Evolutionary conservation across 2,113 vertebrate species (phyloP), one percentile per base, ranked within the genome.

Genomic region (Orycteropus afer): DNA sequence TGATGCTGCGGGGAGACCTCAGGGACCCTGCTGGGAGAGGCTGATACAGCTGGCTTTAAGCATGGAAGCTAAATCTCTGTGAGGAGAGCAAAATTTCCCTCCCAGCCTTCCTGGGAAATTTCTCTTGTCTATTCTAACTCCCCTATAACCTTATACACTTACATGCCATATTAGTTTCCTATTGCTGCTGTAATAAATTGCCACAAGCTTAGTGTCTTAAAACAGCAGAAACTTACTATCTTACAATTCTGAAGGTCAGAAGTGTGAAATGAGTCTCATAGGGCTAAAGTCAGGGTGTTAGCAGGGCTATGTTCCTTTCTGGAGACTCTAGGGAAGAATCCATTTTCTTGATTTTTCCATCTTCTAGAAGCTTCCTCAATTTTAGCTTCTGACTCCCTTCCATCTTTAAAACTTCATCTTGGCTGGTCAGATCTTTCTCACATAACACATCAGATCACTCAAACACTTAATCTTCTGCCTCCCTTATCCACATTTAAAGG

Each of bases 101-200:
- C 51, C 37, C 27, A 15, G 29, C 4, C 20, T 57, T n/a, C 34
- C 45, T 22, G 37, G 20, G 18, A 69, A 17, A 7, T 53, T n/a
- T 67, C 55, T 42, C 73, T 9, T 49, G 1, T 25, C 5, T 0
- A 0, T 15, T 18, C 12, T n/a, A 2, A 5, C n/a, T 40, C 23
- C 9, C 34, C 55, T 71, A 40, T 13, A 63, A 14, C n/a, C 86
- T 34, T 14, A 13, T 3, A 25, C n/a, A 9, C 0, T 0, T 11
- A 15, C 32, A 22, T 3, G 0, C 17, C 5, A 4, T 14, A 12
- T 23, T 34, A 3, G 15, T 32, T 45, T 89, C 53, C 67, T 10
- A 3, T 15, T 0, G 13, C 86, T 42, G 2, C 34, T 45, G 2
- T 51, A 53, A 55, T 23, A 27, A 18, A 17, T 10, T 14, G 22